phyloP scores from a whole-genome alignment of 37 sponge, comb jelly and placozoan species.

The Dysidea cf. avara region DNA sequence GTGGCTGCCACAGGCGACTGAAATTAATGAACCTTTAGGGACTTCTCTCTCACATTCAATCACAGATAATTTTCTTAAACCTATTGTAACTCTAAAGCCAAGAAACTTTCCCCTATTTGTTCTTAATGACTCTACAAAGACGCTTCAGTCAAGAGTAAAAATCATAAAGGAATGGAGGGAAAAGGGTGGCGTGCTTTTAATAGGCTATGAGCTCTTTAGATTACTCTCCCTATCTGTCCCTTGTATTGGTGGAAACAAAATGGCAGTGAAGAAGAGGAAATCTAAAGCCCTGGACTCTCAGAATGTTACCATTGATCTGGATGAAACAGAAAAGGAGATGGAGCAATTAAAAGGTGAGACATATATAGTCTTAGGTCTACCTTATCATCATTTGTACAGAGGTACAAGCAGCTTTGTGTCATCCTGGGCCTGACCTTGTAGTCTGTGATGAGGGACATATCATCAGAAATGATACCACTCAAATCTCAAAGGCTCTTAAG shows the following conservation, averaged over 20 bases:
- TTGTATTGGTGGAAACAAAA: conserved; percentile 79
- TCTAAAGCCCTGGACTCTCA: neutral
- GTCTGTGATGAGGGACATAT: conserved; percentile 99
- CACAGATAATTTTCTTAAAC: neutral
- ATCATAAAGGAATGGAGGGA: conserved; percentile 67
- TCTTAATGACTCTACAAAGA: conserved; percentile 65
- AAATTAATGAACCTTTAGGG: neutral
- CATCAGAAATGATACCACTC: conserved; percentile 87
- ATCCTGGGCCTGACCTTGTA: conserved; percentile 95
- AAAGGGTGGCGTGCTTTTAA: conserved; percentile 86
- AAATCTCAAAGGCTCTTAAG: conserved; percentile 93
- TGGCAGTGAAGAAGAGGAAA: conserved; percentile 77
- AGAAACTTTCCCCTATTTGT: conserved; percentile 62
- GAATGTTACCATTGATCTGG: conserved; percentile 63
- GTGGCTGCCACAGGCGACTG: conserved; percentile 76
- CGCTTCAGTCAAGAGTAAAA: conserved; percentile 69
- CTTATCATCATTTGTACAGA: conserved; percentile 25
- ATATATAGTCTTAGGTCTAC: neutral
- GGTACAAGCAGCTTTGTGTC: conserved; percentile 77
- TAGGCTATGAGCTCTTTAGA: conserved; percentile 97
- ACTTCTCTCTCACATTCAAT: neutral
- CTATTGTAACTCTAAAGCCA: neutral
- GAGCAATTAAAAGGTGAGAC: conserved; percentile 61
- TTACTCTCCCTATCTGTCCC: conserved; percentile 77
- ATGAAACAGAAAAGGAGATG: conserved; percentile 83